Evolutionary conservation across 2,888 invertebrate species (phyloP).

Genomic region (Drosophila putrida): DNA sequence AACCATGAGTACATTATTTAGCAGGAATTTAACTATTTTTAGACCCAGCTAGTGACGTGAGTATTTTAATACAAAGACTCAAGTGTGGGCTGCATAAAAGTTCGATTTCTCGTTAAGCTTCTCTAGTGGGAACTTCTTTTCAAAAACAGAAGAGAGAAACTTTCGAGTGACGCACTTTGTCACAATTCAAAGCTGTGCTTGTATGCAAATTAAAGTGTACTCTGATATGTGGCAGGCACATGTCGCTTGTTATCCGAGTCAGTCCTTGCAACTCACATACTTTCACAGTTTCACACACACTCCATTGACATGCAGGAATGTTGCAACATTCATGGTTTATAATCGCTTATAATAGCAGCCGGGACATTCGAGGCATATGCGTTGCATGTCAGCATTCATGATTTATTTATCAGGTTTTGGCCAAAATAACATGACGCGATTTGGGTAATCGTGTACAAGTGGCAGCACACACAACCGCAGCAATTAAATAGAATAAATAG

Average conservation of each 20-base stretch:
- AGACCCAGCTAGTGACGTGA: background rate
- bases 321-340: conserved; percentile 37
- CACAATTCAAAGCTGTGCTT: background rate
- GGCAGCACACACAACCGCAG: conserved; percentile 10
- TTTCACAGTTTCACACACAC: conserved; percentile 3
- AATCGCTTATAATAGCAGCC: conserved; percentile 39
- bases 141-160: too few relatives aligned
- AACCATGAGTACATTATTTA: background rate
- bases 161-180: conserved; percentile 8
- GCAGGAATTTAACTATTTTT: background rate
- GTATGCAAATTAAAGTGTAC: background rate
- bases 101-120: background rate
- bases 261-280: background rate
- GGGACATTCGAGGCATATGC: conserved; percentile 47
- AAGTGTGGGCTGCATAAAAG: background rate
- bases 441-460: conserved; percentile 33
- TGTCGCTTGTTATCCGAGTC: conserved; percentile 11
- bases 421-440: conserved; percentile 32
- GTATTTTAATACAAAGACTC: background rate
- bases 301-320: conserved; percentile 33
- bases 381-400: conserved; percentile 64
- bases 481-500: conserved; percentile 57
- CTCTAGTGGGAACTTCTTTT: background rate
- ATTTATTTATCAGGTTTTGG: conserved; percentile 59
- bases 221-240: conserved; percentile 19